These are phyloP conservation scores for Linnaemya vulpina DNA, from an alignment of 2,888 invertebrate species.

Conservation along the genomic window DNA sequence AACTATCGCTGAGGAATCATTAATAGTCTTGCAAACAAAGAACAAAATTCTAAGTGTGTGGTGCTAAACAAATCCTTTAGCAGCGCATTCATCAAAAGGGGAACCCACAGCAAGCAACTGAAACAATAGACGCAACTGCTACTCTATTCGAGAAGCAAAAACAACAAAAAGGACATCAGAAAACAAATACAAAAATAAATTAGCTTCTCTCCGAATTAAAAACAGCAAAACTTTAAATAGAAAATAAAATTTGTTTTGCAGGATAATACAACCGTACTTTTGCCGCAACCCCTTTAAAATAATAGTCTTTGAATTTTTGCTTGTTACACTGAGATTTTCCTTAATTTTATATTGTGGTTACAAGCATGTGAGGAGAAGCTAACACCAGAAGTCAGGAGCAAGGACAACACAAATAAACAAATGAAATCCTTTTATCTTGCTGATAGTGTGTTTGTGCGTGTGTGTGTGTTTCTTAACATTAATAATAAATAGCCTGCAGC, in stretches of 20 bases:
- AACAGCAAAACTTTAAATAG: not conserved
- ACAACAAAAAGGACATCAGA: too few relatives aligned
- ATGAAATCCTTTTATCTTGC: not conserved
- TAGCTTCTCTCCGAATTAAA: not conserved
- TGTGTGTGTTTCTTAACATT: not conserved
- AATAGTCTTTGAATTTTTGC: too few relatives aligned
- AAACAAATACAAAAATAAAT: not conserved
- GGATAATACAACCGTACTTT: not conserved
- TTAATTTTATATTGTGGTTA: not conserved
- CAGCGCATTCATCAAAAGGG: too few relatives aligned
- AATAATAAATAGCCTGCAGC: constrained; percentile 32
- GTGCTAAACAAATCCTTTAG: too few relatives aligned
- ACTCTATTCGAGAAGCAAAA: too few relatives aligned
- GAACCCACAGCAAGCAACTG: too few relatives aligned
- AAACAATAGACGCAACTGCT: too few relatives aligned
- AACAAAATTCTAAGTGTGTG: too few relatives aligned
- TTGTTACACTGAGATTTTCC: not conserved
- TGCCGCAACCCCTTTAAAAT: not conserved
- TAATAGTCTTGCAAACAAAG: too few relatives aligned
- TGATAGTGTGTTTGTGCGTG: not conserved
- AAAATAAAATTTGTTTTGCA: not conserved
- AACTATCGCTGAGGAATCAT: too few relatives aligned
- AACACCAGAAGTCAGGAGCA: not conserved
- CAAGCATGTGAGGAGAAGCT: not conserved
- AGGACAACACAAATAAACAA: not conserved